Percentiles rank a stretch among this genome's conserved stretches.
Conservation (phyloP, 2,888 invertebrate species). For the Lucinisca nassula region DNA sequence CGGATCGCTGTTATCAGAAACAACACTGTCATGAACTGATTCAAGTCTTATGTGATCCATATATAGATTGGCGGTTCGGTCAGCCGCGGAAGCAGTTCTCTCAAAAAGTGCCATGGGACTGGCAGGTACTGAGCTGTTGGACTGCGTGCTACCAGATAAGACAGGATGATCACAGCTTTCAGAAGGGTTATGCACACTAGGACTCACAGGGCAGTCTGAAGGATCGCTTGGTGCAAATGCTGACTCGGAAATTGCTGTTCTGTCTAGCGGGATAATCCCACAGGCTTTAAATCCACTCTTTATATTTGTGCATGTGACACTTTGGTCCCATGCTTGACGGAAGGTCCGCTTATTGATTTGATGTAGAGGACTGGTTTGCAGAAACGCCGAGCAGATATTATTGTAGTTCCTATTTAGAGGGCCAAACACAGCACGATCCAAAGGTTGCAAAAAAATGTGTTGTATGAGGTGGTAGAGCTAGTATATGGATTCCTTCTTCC, state of each 20-base stretch:
- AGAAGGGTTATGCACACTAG: too few species aligned
- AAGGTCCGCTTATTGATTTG: conserved; percentile 56
- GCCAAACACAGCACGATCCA: conserved; percentile 59
- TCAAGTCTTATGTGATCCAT: background rate
- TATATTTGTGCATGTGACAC: conserved; percentile 51
- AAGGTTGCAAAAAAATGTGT: conserved; percentile 60
- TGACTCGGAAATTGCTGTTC: conserved; percentile 16
- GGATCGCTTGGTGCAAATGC: conserved; percentile 46
- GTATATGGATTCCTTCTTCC: conserved; percentile 50
- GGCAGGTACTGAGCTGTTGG: too few species aligned
- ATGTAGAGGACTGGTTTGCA: conserved; percentile 35
- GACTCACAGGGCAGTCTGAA: conserved; percentile 19
- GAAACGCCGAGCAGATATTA: conserved; percentile 48
- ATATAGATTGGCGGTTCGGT: too few species aligned
- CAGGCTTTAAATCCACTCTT: conserved; percentile 48
- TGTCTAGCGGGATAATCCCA: conserved; percentile 50
- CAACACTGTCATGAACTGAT: background rate
- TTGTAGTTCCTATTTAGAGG: conserved; percentile 62
- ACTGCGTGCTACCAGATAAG: too few species aligned
- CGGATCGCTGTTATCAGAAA: background rate
- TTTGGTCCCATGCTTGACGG: conserved; percentile 38
- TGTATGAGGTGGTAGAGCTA: conserved; percentile 63
- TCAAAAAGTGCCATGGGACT: too few species aligned
- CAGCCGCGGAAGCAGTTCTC: too few species aligned
- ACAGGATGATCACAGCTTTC: too few species aligned